Base-by-base conservation (phyloP, 1,140 invertebrate genomes). In the Nilaparvata lugens region DNA sequence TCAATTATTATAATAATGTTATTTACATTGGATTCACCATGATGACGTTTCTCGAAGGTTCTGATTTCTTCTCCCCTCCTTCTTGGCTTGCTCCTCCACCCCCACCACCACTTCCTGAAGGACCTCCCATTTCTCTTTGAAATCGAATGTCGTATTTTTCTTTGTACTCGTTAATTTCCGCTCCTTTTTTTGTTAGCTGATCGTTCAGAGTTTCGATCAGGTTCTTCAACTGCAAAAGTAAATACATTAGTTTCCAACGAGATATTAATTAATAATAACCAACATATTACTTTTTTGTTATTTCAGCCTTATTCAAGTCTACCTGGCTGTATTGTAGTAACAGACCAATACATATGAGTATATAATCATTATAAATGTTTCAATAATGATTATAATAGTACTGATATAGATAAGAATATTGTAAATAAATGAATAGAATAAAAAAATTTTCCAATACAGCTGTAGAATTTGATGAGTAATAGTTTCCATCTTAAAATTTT, bases 101-200 rank as follows among this genome's bases (percentile, higher is more conserved):
- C 1, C 16, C 21, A 14, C 21, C 14, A 2, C 21, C 45, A 16
- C 21, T 18, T 11, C 31, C 35, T n/a, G n/a, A n/a, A n/a, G n/a
- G n/a, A n/a, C 78, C 64, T 62, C 81, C 80, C 57, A 85, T 84
- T 57, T 81, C 76, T 1, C 84, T 85, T 67, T 83, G 79, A 66
- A 90, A 82, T 69, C 79, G 82, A 66, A 97, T 93, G 72, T 93
- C 91, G 69, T 96, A 81, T 67, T 90, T 87, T 70, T 95, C 91
- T 71, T 93, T 92, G 73, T 91, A 97, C 64, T 94, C 88, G 72
- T 96, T 94, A 35, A 98, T 88, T 75, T 97, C 93, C 53, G 82
- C 75, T 4, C 93, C 94, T 97, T 97, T 64, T n/a, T 85, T 83
- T 35, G 84, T 78, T 13, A 97, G 75, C 72, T 95, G 88, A 52